Percentiles rank a stretch among this genome's conserved stretches.
Conservation (phyloP, 2,113 vertebrate species). For the Patagioenas fasciata region DNA sequence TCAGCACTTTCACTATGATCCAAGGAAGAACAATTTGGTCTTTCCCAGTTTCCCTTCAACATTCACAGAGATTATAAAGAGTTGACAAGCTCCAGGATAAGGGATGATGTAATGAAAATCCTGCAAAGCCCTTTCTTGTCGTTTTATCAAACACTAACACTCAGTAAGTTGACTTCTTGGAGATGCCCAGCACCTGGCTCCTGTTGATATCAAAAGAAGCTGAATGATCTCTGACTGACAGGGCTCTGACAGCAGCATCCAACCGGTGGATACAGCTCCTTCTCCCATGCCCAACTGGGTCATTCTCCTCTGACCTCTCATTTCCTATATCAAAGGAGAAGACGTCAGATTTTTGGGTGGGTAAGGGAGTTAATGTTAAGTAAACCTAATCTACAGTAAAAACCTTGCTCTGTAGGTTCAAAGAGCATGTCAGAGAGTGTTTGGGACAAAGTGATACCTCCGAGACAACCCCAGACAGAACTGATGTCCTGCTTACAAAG, state of each 20-base stretch:
- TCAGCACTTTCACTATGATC: neutral
- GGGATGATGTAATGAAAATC: conserved; percentile 11
- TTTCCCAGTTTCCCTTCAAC: neutral
- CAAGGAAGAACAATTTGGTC: neutral
- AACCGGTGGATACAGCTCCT: neutral
- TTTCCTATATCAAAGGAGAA: neutral
- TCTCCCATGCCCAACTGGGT: neutral
- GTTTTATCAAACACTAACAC: fast-evolving
- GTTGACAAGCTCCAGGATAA: neutral
- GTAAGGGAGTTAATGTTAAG: neutral
- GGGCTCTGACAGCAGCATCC: neutral
- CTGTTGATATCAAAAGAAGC: neutral
- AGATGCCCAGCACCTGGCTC: neutral
- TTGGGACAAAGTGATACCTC: neutral
- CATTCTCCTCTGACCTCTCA: neutral
- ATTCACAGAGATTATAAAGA: neutral
- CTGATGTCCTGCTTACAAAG: neutral
- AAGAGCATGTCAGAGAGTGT: neutral
- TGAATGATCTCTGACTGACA: fast-evolving
- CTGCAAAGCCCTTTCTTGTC: neutral
- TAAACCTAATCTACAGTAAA: neutral
- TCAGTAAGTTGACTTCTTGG: neutral
- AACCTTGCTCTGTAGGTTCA: neutral
- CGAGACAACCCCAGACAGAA: neutral
- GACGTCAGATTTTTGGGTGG: conserved; percentile 50